Percentiles rank a stretch among this genome's conserved stretches.
These are phyloP conservation scores for Neoaliturus tenellus DNA, from an alignment of 2,888 invertebrate species.

Conservation along the genomic window DNA sequence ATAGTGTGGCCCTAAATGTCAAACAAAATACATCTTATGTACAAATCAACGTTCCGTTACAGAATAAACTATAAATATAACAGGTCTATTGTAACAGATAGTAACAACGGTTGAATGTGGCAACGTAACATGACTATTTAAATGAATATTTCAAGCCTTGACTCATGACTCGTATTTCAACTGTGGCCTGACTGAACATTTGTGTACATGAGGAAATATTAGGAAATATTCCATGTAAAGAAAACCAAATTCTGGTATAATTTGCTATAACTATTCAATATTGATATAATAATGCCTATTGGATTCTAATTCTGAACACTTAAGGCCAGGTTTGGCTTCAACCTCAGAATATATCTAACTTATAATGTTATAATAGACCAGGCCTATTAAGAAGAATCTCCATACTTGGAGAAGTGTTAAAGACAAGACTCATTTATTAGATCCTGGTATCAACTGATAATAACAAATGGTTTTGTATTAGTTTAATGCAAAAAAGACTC, in stretches of 20 bases:
- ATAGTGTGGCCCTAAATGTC: slow-evolving; percentile 40
- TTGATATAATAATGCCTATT: not conserved
- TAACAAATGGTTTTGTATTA: no score
- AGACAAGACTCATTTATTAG: no score
- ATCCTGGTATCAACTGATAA: no score
- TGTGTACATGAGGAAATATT: not conserved
- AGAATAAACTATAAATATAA: slow-evolving; percentile 38
- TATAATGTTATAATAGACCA: no score
- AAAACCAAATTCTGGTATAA: no score
- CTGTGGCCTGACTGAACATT: slow-evolving; percentile 1
- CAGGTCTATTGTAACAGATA: slow-evolving; percentile 51
- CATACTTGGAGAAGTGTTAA: no score
- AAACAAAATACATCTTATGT: slow-evolving; percentile 26
- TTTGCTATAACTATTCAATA: not conserved
- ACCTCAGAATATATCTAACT: no score
- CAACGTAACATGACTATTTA: not conserved
- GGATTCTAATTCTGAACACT: not conserved
- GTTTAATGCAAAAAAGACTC: no score
- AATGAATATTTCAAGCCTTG: no score
- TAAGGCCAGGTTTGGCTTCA: slow-evolving; percentile 20
- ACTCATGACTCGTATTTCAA: not conserved
- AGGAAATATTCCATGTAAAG: no score
- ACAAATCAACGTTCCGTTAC: slow-evolving; percentile 36
- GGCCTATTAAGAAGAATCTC: no score
- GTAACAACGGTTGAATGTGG: slow-evolving; percentile 16